Conservation (phyloP, 2,888 invertebrate genomes). For the Lamellibrachia columna region DNA sequence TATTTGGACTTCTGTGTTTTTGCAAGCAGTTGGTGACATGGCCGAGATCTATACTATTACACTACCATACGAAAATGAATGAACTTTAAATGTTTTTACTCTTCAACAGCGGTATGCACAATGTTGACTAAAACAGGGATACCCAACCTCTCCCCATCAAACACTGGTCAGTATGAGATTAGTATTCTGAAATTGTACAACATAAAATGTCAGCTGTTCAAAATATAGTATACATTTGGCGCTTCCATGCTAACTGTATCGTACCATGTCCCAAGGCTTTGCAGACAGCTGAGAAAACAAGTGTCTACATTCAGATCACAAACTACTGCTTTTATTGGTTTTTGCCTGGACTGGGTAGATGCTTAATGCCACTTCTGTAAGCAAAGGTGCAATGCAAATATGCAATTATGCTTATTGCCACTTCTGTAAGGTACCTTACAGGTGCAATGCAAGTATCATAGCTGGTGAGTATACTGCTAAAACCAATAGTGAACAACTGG, state of each 20-base stretch:
- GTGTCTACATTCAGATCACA: background rate
- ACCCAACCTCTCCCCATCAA: background rate
- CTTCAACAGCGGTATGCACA: background rate
- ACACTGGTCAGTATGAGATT: background rate
- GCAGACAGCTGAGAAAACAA: slow-evolving; percentile 13
- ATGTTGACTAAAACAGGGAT: background rate
- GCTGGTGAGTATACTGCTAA: background rate
- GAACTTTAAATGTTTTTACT: too few relatives aligned
- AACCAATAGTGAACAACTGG: background rate
- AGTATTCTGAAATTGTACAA: background rate
- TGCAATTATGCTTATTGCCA: background rate
- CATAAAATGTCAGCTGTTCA: background rate
- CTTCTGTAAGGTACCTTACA: background rate
- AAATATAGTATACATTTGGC: background rate
- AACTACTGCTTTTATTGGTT: background rate
- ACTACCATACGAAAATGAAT: too few relatives aligned
- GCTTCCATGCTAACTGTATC: background rate
- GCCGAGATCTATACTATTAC: too few relatives aligned
- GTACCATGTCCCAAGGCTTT: background rate
- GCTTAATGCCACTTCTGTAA: background rate
- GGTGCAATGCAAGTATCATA: background rate
- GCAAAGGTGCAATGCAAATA: background rate
- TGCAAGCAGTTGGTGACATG: too few relatives aligned
- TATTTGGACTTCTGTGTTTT: too few relatives aligned
- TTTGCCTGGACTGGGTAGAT: background rate